Evolutionary conservation across 2,888 invertebrate genomes (phyloP).

Genomic region (Scelioninae gen. 1): DNA sequence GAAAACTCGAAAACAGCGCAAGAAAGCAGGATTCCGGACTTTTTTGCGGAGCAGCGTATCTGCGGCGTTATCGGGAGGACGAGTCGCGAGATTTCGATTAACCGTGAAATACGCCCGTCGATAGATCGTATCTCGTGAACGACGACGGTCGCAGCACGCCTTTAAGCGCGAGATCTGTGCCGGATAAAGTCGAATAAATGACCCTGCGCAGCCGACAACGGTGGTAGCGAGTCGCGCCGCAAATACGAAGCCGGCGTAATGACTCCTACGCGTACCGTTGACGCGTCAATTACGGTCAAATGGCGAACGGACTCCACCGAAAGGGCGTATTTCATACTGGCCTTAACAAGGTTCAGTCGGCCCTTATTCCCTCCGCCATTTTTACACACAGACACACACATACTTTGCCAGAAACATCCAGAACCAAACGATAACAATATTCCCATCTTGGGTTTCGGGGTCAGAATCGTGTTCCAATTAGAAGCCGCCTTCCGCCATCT

Average conservation of each 20-base stretch:
- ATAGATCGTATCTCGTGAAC: no score
- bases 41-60: no score
- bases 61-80: no score
- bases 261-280: constrained; percentile 71
- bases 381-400: not conserved
- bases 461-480: constrained; percentile 68
- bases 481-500: constrained; percentile 40
- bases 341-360: constrained; percentile 60
- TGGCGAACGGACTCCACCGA: constrained; percentile 44
- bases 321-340: constrained; percentile 56
- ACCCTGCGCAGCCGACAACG: constrained; percentile 49
- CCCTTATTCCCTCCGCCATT: constrained; percentile 19
- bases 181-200: constrained; percentile 75
- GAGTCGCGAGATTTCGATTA: no score
- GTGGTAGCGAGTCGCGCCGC: constrained; percentile 61
- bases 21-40: no score
- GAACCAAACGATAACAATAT: constrained; percentile 50
- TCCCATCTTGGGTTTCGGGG: constrained; percentile 55
- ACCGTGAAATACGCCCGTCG: no score
- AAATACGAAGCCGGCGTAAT: constrained; percentile 58
- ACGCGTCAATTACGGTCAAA: constrained; percentile 70
- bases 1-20: no score
- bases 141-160: no score
- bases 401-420: constrained; percentile 16
- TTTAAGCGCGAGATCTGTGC: no score